Evolutionary conservation across 2,888 invertebrate species (phyloP), one percentile per base, ranked within the genome.

Genomic region (Aleiodes alternator): DNA sequence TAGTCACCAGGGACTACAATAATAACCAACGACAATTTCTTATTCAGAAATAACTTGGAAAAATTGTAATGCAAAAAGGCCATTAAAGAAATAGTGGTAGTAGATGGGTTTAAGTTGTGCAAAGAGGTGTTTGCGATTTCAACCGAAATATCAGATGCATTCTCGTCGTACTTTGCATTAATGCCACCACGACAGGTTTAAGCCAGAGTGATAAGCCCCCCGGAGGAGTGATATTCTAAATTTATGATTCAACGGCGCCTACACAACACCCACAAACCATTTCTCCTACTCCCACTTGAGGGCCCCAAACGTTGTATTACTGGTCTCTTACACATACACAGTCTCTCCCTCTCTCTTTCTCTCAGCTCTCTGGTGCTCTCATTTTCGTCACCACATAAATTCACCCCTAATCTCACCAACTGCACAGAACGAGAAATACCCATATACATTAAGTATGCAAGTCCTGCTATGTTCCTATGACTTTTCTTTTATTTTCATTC

Each of bases 371-470:
- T 11, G 43, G 55, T 56, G 66, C 56, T 68, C 68, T 68, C 73
- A 73, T 73, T 73, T 73, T 73, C 73, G 50, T 69, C 59, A 69
- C 68, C 68, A 57, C 73, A 72, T 72, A 66, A 72, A 66, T 72
- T 72, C 48, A 64, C 23, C 55, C 55, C 64, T 72, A 72, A 72
- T 72, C 72, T 72, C 48, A 14, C 66, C 43, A 72, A 34, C 59
- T 34, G 34, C 9, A 66, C 53, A 72, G 38, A 64, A 72, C 66
- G 64, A 72, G 64, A 72, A 72, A 72, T 73, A 56, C 29, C 53
- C 34, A 73, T 57, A 14, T 69, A 14, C 34, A 59, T 55, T 64
- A 64, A 16, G 64, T 48, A 64, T 64, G 64, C 64, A 48, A 64
- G 43, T 43, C 34, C n/a, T 8, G 38, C 43, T 43, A 16, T 9